phyloP scores from a whole-genome alignment of 2,888 invertebrate genomes.

The Nemurella pictetii region DNA sequence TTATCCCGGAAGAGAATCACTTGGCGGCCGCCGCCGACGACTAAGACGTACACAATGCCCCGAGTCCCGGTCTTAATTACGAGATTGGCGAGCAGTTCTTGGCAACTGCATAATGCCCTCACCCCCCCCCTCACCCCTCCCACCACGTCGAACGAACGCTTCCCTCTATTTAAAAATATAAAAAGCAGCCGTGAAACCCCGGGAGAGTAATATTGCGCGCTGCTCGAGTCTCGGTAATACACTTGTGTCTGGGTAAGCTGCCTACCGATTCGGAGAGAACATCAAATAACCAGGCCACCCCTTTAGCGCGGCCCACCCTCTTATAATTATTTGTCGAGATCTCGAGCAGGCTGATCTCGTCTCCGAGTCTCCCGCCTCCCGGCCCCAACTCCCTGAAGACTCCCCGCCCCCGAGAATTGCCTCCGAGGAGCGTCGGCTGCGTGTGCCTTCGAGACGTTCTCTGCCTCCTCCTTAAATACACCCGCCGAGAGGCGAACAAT shows the following conservation, averaged over 20 bases:
- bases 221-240: background rate
- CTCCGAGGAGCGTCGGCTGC: too few relatives aligned
- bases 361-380: background rate
- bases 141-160: background rate
- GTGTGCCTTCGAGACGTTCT: too few relatives aligned
- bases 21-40: too few relatives aligned
- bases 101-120: background rate
- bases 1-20: too few relatives aligned
- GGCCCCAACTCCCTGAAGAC: background rate
- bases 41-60: too few relatives aligned
- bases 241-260: background rate
- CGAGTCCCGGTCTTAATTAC: background rate
- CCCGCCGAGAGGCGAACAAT: background rate
- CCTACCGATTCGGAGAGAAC: background rate
- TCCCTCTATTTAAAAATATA: background rate
- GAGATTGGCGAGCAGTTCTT: conserved; percentile 2
- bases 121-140: background rate
- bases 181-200: conserved; percentile 2
- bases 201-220: conserved; percentile 16
- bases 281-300: conserved; percentile 6
- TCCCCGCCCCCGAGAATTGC: too few relatives aligned
- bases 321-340: conserved; percentile 16
- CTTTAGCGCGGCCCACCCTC: background rate
- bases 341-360: background rate
- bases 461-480: too few relatives aligned